These are phyloP conservation scores for Drosophila ercepeae DNA, from an alignment of 1,140 invertebrate species.

Conservation along the genomic window DNA sequence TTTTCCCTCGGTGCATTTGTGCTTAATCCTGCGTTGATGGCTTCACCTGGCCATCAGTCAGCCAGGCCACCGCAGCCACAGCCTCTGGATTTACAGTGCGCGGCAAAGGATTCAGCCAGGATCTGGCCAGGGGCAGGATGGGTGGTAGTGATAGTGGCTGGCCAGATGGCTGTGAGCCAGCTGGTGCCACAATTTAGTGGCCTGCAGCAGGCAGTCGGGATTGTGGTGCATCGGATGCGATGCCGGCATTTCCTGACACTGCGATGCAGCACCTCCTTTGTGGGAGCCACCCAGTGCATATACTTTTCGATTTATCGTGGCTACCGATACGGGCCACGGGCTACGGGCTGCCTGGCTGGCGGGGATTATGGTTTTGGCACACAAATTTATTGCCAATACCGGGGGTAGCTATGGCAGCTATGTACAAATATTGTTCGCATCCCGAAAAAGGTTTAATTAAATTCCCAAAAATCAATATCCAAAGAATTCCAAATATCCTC, in stretches of 20 bases:
- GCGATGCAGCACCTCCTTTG: constrained; percentile 15
- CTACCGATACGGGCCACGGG: constrained; percentile 21
- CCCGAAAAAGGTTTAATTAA: constrained; percentile 23
- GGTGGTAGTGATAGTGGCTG: constrained; percentile 4
- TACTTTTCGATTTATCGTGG: constrained; percentile 39
- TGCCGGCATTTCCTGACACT: constrained; percentile 10
- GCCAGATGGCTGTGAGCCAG: constrained; percentile 43
- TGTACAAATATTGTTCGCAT: neutral
- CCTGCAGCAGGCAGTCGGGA: constrained; percentile 41
- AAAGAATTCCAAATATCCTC: constrained; percentile 13
- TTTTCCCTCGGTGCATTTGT: neutral
- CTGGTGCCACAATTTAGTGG: constrained; percentile 71
- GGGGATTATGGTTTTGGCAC: constrained; percentile 41
- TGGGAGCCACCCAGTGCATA: neutral
- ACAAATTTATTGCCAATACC: constrained; percentile 37
- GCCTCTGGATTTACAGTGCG: constrained; percentile 41
- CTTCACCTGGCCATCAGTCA: constrained; percentile 46
- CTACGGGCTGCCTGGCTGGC: neutral
- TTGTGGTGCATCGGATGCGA: constrained; percentile 27
- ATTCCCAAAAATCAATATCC: constrained; percentile 36
- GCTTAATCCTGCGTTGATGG: constrained; percentile 40
- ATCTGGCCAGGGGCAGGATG: constrained; percentile 1
- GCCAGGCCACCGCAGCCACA: constrained; percentile 30
- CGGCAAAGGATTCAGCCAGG: constrained; percentile 47
- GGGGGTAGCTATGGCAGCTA: neutral